These are phyloP conservation scores for Lontra canadensis DNA, from an alignment of 2,113 vertebrate species.

Conservation along the genomic window DNA sequence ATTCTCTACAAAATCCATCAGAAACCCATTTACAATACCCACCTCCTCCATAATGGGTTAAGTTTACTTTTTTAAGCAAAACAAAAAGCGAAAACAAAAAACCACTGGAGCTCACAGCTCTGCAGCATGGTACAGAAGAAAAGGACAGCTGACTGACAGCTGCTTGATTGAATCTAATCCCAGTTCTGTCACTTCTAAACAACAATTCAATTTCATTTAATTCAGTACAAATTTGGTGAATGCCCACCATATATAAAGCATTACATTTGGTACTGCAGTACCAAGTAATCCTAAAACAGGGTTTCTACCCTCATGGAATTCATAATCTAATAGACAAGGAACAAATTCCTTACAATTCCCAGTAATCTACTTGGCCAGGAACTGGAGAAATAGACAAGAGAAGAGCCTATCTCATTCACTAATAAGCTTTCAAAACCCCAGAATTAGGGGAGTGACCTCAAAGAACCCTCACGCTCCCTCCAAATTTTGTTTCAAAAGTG, in stretches of 20 bases:
- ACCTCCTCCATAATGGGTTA: background rate
- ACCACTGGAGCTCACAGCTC: background rate
- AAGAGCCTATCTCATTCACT: background rate
- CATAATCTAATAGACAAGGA: background rate
- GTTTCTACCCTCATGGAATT: background rate
- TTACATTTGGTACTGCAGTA: background rate
- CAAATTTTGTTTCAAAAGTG: background rate
- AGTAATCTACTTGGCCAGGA: background rate
- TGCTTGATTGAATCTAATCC: constrained; percentile 11
- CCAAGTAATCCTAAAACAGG: background rate
- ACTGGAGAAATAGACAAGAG: background rate
- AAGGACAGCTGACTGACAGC: background rate
- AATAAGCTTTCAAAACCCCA: background rate
- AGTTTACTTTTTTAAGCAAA: background rate
- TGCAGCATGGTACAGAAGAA: background rate
- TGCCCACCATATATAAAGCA: background rate
- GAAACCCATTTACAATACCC: background rate
- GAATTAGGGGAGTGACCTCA: background rate
- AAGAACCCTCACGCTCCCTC: background rate
- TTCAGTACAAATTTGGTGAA: background rate
- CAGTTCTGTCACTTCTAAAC: background rate
- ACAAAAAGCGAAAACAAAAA: background rate
- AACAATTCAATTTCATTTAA: background rate
- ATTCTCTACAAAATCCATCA: background rate
- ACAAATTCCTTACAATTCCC: background rate